These are phyloP conservation scores for Mastacembelus armatus DNA, from an alignment of 2,797 vertebrate species.

Conservation along the genomic window DNA sequence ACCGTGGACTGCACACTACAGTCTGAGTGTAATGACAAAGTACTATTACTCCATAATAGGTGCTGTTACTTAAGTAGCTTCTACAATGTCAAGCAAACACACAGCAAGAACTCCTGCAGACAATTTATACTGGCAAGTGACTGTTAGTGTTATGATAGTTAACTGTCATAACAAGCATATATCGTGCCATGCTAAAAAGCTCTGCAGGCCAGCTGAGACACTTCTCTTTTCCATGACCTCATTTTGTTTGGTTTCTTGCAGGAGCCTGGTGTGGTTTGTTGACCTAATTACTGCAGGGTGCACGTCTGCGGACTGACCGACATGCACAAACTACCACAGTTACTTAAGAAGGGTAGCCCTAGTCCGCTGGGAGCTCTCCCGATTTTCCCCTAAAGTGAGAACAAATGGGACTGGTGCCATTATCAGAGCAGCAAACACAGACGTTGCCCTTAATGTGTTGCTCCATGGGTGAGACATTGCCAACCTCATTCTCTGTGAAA, in stretches of 20 bases:
- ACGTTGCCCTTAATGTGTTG: slow-evolving; percentile 60
- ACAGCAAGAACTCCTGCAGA: slow-evolving; percentile 33
- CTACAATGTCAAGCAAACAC: slow-evolving; percentile 55
- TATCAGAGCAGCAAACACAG: slow-evolving; percentile 57
- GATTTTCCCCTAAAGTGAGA: slow-evolving; percentile 46
- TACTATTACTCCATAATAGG: slow-evolving; percentile 53
- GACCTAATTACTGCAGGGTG: slow-evolving; percentile 69
- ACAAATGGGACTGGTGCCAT: slow-evolving; percentile 58
- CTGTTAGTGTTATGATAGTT: slow-evolving; percentile 67
- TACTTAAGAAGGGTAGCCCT: slow-evolving; percentile 57
- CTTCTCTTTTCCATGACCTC: slow-evolving; percentile 79
- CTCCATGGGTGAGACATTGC: slow-evolving; percentile 44
- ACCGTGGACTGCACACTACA: background rate
- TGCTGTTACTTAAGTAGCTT: slow-evolving; percentile 39
- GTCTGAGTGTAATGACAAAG: slow-evolving; percentile 3
- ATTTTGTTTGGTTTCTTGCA: slow-evolving; percentile 77
- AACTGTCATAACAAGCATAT: slow-evolving; percentile 79
- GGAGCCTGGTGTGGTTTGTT: slow-evolving; percentile 70
- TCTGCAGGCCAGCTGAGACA: slow-evolving; percentile 70
- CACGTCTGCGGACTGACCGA: slow-evolving; percentile 36
- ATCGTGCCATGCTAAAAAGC: slow-evolving; percentile 78
- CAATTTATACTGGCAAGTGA: slow-evolving; percentile 52
- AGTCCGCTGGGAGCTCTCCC: slow-evolving; percentile 49
- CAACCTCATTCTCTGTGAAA: slow-evolving; percentile 32
- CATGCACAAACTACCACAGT: slow-evolving; percentile 50